phyloP scores from a whole-genome alignment of 2,888 invertebrate genomes.

The Gymnocheta viridis region DNA sequence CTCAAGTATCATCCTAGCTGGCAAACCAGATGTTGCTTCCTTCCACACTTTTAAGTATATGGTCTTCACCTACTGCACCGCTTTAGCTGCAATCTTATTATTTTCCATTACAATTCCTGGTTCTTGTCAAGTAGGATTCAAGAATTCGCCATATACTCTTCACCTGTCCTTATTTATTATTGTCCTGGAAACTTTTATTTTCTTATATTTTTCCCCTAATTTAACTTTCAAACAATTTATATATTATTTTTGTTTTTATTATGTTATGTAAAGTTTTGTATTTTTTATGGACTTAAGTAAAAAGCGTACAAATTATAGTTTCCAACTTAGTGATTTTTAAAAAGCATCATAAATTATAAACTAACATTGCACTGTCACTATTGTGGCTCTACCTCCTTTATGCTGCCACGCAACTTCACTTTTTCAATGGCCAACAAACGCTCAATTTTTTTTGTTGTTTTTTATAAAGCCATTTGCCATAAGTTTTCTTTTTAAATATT shows the following conservation, averaged over 20 bases:
- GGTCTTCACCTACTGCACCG: no score
- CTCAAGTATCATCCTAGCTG: no score
- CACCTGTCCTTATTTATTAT: no score
- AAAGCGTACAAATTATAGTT: constrained; percentile 56
- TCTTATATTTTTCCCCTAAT: no score
- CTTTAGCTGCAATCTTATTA: no score
- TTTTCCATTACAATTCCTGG: no score
- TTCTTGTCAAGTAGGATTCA: no score
- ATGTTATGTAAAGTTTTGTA: neutral
- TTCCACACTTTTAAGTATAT: no score
- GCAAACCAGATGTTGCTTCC: no score
- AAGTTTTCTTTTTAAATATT: constrained; percentile 42
- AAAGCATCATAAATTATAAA: constrained; percentile 69
- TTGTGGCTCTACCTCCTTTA: neutral
- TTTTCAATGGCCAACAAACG: constrained; percentile 24
- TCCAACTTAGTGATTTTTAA: constrained; percentile 63
- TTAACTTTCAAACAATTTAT: constrained; percentile 27
- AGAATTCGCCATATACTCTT: no score
- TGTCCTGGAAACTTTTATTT: no score
- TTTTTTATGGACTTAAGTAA: neutral
- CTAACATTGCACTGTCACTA: constrained; percentile 36
- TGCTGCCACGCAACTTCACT: constrained; percentile 26
- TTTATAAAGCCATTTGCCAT: constrained; percentile 18
- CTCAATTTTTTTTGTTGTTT: neutral
- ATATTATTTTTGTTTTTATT: constrained; percentile 21